A percentile compares a stretch with the other conserved stretches of the same genome.
Conservation (phyloP, 1,140 invertebrate genomes). For the Drosophila suzukii region DNA sequence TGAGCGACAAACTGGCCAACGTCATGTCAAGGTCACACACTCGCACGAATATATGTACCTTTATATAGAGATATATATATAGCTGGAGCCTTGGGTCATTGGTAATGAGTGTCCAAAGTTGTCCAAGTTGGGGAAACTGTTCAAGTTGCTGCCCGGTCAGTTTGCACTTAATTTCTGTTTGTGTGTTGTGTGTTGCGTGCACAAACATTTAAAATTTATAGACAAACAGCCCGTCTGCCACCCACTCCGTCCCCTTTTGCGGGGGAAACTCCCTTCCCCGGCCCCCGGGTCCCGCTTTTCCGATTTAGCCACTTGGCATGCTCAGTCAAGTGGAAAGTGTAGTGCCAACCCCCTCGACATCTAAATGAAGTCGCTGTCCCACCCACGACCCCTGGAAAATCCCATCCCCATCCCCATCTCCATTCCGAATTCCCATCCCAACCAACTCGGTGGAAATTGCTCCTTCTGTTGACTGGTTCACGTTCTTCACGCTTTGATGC, state of each 20-base stretch:
- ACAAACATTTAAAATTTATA: constrained; percentile 57
- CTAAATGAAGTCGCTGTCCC: constrained; percentile 33
- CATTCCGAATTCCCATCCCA: background rate
- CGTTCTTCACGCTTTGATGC: constrained; percentile 51
- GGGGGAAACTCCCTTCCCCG: background rate
- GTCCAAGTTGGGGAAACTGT: constrained; percentile 21
- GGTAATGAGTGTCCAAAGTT: constrained; percentile 47
- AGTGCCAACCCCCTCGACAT: constrained; percentile 18
- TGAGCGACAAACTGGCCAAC: constrained; percentile 27
- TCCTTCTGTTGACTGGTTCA: constrained; percentile 45
- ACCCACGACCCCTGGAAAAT: background rate
- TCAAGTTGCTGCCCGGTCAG: constrained; percentile 45
- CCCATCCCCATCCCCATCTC: background rate
- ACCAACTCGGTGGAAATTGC: constrained; percentile 23
- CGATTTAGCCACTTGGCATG: constrained; percentile 50
- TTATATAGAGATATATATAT: background rate
- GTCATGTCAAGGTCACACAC: constrained; percentile 47
- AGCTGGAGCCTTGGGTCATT: constrained; percentile 27
- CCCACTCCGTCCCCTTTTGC: background rate
- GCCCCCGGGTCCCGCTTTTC: background rate
- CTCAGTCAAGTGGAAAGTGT: constrained; percentile 49
- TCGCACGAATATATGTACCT: background rate
- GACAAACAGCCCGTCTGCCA: constrained; percentile 28
- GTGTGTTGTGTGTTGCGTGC: constrained; percentile 50
- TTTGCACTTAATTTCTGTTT: constrained; percentile 53